phyloP scores from a whole-genome alignment of 2,113 vertebrate species.

The Poeciliopsis prolifica region DNA sequence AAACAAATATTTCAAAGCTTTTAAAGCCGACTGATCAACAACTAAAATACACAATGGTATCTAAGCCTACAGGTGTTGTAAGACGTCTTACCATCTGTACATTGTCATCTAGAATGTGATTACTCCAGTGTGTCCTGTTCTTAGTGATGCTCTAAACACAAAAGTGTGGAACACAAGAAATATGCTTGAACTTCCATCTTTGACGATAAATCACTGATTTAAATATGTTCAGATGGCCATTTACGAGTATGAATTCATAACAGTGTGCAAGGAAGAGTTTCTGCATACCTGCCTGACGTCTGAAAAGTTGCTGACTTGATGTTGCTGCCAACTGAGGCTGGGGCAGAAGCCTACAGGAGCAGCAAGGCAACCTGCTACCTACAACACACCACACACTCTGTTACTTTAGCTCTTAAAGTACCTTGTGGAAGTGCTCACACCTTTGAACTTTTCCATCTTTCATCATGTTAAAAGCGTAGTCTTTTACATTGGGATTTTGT shows the following conservation, averaged over 20 bases:
- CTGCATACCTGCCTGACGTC: conserved; percentile 64
- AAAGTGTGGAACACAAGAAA: conserved; percentile 13
- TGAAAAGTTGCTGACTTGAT: conserved; percentile 92
- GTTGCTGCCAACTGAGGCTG: conserved; percentile 91
- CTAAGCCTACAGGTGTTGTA: neutral
- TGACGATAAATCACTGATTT: neutral
- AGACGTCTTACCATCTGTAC: conserved; percentile 87
- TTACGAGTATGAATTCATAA: neutral
- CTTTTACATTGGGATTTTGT: neutral
- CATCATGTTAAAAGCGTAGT: neutral
- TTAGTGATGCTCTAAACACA: conserved; percentile 86
- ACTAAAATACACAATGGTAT: neutral
- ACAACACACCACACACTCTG: conserved; percentile 4
- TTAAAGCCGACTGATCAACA: neutral
- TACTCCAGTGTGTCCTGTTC: conserved; percentile 89
- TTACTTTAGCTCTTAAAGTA: neutral
- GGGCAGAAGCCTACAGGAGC: conserved; percentile 92
- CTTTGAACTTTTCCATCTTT: neutral
- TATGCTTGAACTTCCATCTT: neutral
- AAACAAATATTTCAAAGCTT: neutral
- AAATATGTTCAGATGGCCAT: neutral
- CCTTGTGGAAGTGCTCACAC: neutral
- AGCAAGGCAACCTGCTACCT: conserved; percentile 90
- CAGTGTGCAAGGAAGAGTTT: neutral
- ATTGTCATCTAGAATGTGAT: conserved; percentile 90